These are phyloP conservation scores for Mareca penelope DNA, from an alignment of 2,797 vertebrate species.

Conservation along the genomic window DNA sequence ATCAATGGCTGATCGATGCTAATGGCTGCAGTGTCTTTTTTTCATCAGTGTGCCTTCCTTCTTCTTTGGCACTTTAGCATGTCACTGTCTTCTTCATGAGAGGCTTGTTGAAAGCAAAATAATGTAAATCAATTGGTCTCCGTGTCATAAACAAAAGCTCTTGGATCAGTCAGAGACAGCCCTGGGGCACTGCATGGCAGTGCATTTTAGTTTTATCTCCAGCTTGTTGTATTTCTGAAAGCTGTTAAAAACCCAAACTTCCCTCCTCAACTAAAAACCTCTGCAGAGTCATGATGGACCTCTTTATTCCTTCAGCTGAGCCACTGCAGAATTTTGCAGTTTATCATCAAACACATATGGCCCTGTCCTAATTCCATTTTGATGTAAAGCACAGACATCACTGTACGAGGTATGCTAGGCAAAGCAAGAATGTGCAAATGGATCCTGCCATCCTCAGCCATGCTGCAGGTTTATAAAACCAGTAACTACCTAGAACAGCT, in stretches of 20 bases:
- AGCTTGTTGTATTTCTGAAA: slow-evolving; percentile 12
- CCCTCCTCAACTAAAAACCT: not conserved
- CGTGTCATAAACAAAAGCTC: slow-evolving; percentile 69
- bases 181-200: not conserved
- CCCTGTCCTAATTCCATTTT: not conserved
- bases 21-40: slow-evolving; percentile 84
- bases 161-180: not conserved
- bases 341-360: rapidly evolving
- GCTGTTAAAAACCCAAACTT: not conserved
- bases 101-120: slow-evolving; percentile 72
- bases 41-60: slow-evolving; percentile 81
- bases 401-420: not conserved
- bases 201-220: slow-evolving; percentile 17
- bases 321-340: not conserved
- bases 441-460: not conserved
- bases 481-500: not conserved
- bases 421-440: not conserved
- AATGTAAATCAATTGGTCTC: slow-evolving; percentile 73
- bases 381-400: not conserved
- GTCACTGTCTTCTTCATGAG: slow-evolving; percentile 71
- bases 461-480: not conserved
- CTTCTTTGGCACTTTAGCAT: slow-evolving; percentile 71
- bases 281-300: not conserved
- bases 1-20: slow-evolving; percentile 85
- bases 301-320: not conserved